Evolutionary conservation across 2,797 vertebrate genomes (phyloP), one percentile per base, ranked within the genome.

Genomic region (Falco novaeseelandiae): DNA sequence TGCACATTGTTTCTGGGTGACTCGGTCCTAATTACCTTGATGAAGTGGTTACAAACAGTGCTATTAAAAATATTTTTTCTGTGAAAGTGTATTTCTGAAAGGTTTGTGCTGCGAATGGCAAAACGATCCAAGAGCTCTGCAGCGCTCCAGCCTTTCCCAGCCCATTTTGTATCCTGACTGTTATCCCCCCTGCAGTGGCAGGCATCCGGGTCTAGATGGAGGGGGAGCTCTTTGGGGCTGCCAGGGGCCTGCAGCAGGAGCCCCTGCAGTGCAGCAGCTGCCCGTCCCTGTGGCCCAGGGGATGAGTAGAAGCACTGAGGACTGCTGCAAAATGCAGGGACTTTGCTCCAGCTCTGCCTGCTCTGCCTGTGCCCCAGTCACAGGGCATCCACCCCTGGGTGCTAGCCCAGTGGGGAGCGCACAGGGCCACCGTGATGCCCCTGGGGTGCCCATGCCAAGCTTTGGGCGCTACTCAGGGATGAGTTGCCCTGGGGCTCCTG

Each of bases 11-110:
- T 97, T 97, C 97, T 95, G 91, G 96, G 97, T 96, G 97, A 97
- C 97, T 97, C 76, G 95, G 61, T 97, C 93, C 93, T 98, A 97
- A 97, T 97, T 95, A 88, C 96, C 95, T 94, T 97, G 96, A 97
- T 97, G 95, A 97, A 98, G 94, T 93, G 96, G 96, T 87, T 96
- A 95, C 78, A 96, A 97, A 96, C 88, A 84, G 96, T 82, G 86
- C 91, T 89, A 93, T 95, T 97, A 95, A 95, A 96, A 96, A 90
- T 73, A 52, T 78, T 87, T 95, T 95, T 91, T 59, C 93, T 55
- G 42, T 7, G 12, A 76, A 95, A 94, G 93, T 83, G 83, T 65
- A 91, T 95, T 96, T 95, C 87, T 91, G 90, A 93, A 92, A 94
- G 94, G 83, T 95, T 90, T 96, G 96, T 91, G 77, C 79, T 1